Percentiles rank a stretch among this genome's conserved stretches.
These are phyloP conservation scores for Seriola dumerili DNA, from an alignment of 2,113 vertebrate genomes.

Conservation along the genomic window DNA sequence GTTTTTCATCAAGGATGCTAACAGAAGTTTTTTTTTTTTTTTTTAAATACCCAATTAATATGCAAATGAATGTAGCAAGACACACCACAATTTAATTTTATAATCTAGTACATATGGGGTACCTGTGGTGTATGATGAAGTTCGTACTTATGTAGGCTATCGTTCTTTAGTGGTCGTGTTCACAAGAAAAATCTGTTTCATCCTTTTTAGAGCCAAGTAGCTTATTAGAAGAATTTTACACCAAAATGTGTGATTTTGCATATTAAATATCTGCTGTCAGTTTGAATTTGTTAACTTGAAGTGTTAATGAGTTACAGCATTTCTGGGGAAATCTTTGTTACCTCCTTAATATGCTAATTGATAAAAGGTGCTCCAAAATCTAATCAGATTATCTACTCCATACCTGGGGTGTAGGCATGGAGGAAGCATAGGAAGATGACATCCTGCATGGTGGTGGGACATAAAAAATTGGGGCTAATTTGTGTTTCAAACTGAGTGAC, in stretches of 20 bases:
- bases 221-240: too few relatives aligned
- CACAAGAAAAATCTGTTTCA: neutral
- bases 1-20: neutral
- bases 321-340: too few relatives aligned
- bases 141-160: neutral
- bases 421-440: too few relatives aligned
- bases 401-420: too few relatives aligned
- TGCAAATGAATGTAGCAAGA: neutral
- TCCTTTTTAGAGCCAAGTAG: neutral
- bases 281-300: neutral
- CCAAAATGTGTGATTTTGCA: too few relatives aligned
- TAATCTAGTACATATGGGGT: neutral
- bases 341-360: too few relatives aligned
- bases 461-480: too few relatives aligned
- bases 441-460: too few relatives aligned
- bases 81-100: neutral
- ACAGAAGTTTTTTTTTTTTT: neutral
- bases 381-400: too few relatives aligned
- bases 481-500: too few relatives aligned
- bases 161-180: neutral
- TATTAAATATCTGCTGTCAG: neutral
- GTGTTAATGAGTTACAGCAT: neutral
- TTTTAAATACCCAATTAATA: neutral
- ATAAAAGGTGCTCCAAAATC: too few relatives aligned
- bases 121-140: neutral